Evolutionary conservation across 1,140 invertebrate species (phyloP).

Genomic region (Pomacea maculata): DNA sequence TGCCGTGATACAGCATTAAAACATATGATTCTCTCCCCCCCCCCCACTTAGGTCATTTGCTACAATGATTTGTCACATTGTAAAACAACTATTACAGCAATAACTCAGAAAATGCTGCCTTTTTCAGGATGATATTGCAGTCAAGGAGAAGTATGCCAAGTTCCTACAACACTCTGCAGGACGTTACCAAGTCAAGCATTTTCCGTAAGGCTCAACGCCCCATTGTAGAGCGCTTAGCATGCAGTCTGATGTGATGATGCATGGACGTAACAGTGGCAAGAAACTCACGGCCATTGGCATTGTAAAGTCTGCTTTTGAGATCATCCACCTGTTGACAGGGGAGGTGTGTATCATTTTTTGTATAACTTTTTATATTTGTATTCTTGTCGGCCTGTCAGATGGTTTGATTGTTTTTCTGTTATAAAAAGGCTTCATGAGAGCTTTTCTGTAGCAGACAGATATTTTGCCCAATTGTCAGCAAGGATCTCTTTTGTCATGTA

Average conservation of each 20-base stretch:
- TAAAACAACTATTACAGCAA: not conserved
- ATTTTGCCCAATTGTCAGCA: no score
- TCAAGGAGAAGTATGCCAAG: constrained; percentile 91
- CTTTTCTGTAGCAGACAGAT: no score
- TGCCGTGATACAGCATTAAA: no score
- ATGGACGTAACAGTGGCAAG: constrained; percentile 99
- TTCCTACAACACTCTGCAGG: constrained; percentile 98
- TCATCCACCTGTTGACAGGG: constrained; percentile 87
- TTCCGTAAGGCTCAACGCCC: constrained; percentile 98
- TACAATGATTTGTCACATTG: not conserved
- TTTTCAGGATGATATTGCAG: constrained; percentile 95
- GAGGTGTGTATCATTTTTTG: constrained; percentile 74
- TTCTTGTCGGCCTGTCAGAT: no score
- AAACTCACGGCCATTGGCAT: constrained; percentile 99
- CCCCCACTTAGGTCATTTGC: not conserved
- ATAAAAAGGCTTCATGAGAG: no score
- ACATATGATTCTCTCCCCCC: no score
- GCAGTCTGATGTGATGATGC: constrained; percentile 94
- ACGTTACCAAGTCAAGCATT: constrained; percentile 95
- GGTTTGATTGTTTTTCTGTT: no score
- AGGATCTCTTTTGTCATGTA: no score
- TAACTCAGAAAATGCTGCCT: constrained; percentile 35
- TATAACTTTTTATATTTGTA: no score
- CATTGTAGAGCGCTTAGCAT: constrained; percentile 95
- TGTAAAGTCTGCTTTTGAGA: constrained; percentile 99